These are phyloP conservation scores for Drosophila peninsularis DNA, from an alignment of 2,888 invertebrate species.

Conservation along the genomic window DNA sequence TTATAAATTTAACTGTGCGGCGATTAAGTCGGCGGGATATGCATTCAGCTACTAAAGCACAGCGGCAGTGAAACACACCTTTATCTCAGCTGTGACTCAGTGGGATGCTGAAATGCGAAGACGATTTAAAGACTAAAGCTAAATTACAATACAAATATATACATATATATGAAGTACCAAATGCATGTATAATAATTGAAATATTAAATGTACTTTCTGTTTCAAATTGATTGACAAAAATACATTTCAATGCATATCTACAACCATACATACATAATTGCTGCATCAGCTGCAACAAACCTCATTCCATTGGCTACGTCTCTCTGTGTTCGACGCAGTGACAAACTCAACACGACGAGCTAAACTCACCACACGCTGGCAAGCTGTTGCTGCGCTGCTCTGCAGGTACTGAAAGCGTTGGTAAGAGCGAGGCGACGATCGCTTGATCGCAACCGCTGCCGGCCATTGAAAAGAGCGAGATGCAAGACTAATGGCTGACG, in stretches of 20 bases:
- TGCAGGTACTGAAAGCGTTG: conserved; percentile 15
- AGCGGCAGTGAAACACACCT: conserved; percentile 52
- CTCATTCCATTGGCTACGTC: conserved; percentile 27
- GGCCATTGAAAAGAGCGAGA: conserved; percentile 65
- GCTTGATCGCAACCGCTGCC: conserved; percentile 41
- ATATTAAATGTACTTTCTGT: background rate
- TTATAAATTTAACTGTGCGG: conserved; percentile 72
- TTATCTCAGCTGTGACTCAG: conserved; percentile 28
- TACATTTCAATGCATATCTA: background rate
- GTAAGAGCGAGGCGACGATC: conserved; percentile 62
- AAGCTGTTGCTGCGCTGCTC: conserved; percentile 46
- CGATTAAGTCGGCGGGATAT: conserved; percentile 55
- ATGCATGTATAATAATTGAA: too few relatives aligned
- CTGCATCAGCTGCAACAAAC: conserved; percentile 51
- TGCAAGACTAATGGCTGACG: conserved; percentile 78
- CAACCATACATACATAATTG: background rate
- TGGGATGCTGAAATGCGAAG: conserved; percentile 30
- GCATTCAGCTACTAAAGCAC: conserved; percentile 62
- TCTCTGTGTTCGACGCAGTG: conserved; percentile 18
- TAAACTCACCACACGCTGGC: conserved; percentile 42
- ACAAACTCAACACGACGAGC: conserved; percentile 53
- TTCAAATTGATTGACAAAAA: background rate
- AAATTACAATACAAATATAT: too few relatives aligned
- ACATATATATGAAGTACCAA: too few relatives aligned
- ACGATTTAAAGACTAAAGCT: conserved; percentile 1